Evolutionary conservation across 2,797 vertebrate species (phyloP), one percentile per base, ranked within the genome.

Genomic region (Phyllotis vaccarum): DNA sequence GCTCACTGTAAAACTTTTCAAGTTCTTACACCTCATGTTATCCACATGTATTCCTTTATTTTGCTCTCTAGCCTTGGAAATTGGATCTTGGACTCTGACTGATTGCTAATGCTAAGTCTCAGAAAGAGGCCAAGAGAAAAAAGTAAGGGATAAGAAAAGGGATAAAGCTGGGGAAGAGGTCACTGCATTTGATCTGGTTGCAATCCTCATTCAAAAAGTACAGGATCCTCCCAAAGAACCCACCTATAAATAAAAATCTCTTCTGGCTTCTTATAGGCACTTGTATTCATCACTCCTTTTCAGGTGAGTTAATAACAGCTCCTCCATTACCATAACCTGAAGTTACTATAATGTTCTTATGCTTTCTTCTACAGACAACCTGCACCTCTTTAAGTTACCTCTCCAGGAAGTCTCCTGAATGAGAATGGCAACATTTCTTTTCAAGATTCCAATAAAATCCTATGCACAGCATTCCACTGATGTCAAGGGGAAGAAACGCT

Each of bases 381-480:
- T 43, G 76, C 21, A 88, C 46, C 10, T 76, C 72, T 88, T 83
- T 87, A 76, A 80, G 81, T 40, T 56, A 89, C 86, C 54, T 74
- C 72, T 93, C 85, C 34, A 86, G 70, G n/a, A 83, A 91, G 79
- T 89, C 34, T 49, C 31, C 80, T 89, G 56, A 94, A 34, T 91
- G 60, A 95, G 40, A 91, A 92, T n/a, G 37, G 7, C 87, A 89
- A 54, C 62, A 66, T 90, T 92, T 94, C 81, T 46, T 90, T 13
- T 86, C 49, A 54, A 62, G 66, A 90, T 70, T 89, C 72, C 88
- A 66, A 79, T 58, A 66, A 72, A 97, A n/a, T 76, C 34, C 64
- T 66, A 62, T 52, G 21, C n/a, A 72, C 6, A 83, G 54, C 27
- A 82, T 79, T 79, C 40, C 56, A 86, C 49, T 68, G 62, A 78